phyloP scores from a whole-genome alignment of 2,113 vertebrate genomes.

The Nibea coibor region DNA sequence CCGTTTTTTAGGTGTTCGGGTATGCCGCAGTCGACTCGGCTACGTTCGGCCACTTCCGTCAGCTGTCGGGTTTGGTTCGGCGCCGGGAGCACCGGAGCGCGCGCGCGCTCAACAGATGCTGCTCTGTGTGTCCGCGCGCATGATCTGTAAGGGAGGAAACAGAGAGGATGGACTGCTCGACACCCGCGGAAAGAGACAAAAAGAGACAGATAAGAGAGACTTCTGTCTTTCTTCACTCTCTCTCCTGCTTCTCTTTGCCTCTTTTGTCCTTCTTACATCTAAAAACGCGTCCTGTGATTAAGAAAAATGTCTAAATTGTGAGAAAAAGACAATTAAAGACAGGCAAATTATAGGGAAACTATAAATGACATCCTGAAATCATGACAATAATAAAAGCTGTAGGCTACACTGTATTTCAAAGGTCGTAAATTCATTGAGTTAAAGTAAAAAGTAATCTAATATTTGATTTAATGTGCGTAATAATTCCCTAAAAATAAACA shows the following conservation, averaged over 20 bases:
- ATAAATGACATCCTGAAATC: not conserved
- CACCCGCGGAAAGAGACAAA: slow-evolving; percentile 29
- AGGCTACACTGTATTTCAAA: not conserved
- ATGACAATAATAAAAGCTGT: not conserved
- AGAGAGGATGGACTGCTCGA: slow-evolving; percentile 9
- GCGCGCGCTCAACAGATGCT: slow-evolving; percentile 9
- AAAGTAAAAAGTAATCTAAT: not conserved
- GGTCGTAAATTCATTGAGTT: not conserved
- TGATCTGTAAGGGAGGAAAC: not conserved
- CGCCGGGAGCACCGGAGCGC: not conserved
- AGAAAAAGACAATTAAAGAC: not conserved
- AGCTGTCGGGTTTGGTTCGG: not conserved
- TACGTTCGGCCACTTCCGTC: slow-evolving; percentile 37
- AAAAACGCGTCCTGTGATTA: not conserved
- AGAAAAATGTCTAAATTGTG: not conserved
- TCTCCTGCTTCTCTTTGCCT: slow-evolving; percentile 2
- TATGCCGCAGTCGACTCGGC: not conserved
- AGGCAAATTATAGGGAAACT: not conserved
- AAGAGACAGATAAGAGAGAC: not conserved
- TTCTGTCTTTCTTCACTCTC: not conserved
- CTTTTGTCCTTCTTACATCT: not conserved
- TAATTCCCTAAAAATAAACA: not conserved
- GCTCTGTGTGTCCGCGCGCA: not conserved
- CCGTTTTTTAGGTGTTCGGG: not conserved
- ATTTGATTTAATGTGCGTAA: not conserved